These are phyloP conservation scores for Menidia beryllina DNA, from an alignment of 2,113 vertebrate genomes.

Conservation along the genomic window DNA sequence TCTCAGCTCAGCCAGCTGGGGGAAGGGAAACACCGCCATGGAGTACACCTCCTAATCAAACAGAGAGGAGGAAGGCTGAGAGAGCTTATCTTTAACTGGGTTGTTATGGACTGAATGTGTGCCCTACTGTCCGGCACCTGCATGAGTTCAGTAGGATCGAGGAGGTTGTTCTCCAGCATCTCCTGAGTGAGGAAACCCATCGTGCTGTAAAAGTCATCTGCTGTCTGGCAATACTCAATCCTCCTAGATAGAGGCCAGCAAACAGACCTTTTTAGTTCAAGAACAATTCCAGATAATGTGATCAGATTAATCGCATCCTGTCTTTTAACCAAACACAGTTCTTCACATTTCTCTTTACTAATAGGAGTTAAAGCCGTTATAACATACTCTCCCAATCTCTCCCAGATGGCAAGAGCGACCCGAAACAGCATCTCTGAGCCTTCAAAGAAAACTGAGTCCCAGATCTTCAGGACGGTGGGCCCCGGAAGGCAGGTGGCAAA, in stretches of 20 bases:
- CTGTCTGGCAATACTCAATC: conserved; percentile 93
- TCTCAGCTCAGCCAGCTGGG: conserved; percentile 93
- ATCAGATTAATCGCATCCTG: too few species aligned
- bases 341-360: not conserved
- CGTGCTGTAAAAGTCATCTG: conserved; percentile 96
- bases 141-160: conserved; percentile 94
- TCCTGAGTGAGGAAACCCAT: conserved; percentile 97
- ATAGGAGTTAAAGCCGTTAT: not conserved
- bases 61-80: not conserved
- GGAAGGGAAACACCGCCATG: conserved; percentile 96
- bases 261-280: too few species aligned
- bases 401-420: conserved; percentile 96
- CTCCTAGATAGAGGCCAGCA: conserved; percentile 85
- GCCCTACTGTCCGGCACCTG: conserved; percentile 81
- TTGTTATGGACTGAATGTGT: not conserved
- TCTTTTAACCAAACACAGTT: too few species aligned
- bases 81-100: not conserved
- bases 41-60: conserved; percentile 91
- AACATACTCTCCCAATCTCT: conserved; percentile 94
- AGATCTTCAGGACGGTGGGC: conserved; percentile 95
- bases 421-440: conserved; percentile 96
- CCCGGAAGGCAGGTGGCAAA: conserved; percentile 98
- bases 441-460: conserved; percentile 99
- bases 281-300: too few species aligned
- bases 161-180: conserved; percentile 93